Conservation (phyloP, 2,797 vertebrate species). For the Darevskia nairensis region DNA sequence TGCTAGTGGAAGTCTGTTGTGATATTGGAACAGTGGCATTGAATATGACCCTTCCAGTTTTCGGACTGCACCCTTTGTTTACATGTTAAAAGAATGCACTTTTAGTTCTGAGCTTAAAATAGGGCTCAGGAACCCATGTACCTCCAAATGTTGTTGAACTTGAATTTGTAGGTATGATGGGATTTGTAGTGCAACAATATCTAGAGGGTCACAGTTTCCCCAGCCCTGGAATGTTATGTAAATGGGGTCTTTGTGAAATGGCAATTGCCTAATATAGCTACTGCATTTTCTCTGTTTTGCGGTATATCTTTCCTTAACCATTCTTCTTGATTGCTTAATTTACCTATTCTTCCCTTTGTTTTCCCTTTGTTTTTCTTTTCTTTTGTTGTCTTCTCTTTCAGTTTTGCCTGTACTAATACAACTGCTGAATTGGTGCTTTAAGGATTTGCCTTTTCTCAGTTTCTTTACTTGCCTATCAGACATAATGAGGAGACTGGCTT, state of each 20-base stretch:
- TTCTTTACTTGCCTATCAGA: constrained; percentile 78
- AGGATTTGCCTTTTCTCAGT: constrained; percentile 75
- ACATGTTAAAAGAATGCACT: constrained; percentile 43
- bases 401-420: constrained; percentile 79
- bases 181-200: not conserved
- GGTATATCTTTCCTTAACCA: constrained; percentile 51
- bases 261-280: constrained; percentile 44
- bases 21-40: too few species aligned
- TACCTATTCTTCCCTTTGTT: constrained; percentile 59
- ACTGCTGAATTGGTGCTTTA: constrained; percentile 74
- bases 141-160: not conserved
- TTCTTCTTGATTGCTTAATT: constrained; percentile 62
- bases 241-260: constrained; percentile 42
- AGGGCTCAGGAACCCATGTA: not conserved
- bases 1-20: too few species aligned
- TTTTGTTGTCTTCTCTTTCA: constrained; percentile 79
- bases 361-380: constrained; percentile 59
- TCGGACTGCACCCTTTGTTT: constrained; percentile 26
- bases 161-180: too few species aligned
- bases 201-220: not conserved
- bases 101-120: constrained; percentile 51
- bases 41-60: too few species aligned
- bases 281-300: constrained; percentile 38
- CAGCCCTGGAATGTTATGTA: not conserved
- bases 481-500: constrained; percentile 84